Base-by-base conservation (phyloP, 2,797 vertebrate species). In the Gadopsis marmoratus region DNA sequence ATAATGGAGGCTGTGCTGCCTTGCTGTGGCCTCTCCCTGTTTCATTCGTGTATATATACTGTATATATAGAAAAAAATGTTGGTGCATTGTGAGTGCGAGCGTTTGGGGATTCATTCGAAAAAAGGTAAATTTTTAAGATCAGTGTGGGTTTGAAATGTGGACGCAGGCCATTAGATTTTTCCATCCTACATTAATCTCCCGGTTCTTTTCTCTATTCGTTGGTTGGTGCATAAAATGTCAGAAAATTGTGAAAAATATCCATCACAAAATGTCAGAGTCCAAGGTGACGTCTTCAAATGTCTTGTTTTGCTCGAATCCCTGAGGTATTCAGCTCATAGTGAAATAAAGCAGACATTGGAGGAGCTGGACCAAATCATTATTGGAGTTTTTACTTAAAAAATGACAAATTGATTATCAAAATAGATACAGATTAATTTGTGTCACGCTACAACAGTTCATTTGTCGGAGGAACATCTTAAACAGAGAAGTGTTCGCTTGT, bases 21-120 rank as follows among this genome's bases (percentile, higher is more conserved):
- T 50, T 51, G 53, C 45, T 53, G 45, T 58, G 51, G 61, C 77
- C 56, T 67, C 62, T 39, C 69, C 51, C 17, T 48, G 51, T 61
- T 63, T 59, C 62, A 19, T 51, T 39, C 53, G 51, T 4, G 16
- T 9, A 35, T 35, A 35, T 8, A 39, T 26, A 26, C 26, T 26
- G 26, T 4, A 21, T 9, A 35, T 35, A 35, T 8, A 39, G 11
- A 82, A 48, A 55, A 23, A 65, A 33, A 35, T 11, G 26, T 29
- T 41, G 35, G 54, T 55, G 43, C 31, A 71, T 67, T 48, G 43
- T 68, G n/a, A 63, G 63, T 26, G 43, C 64, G 53, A 33, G 45
- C 13, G 26, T 73, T 53, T 29, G 45, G 35, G 21, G 54, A 66
- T 71, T 66, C 47, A 16, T n/a, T 59, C 29, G 55, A 70, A 72